These are phyloP conservation scores for Montipora efflorescens DNA, from an alignment of 64 coral and sea anemone species.

Conservation along the genomic window DNA sequence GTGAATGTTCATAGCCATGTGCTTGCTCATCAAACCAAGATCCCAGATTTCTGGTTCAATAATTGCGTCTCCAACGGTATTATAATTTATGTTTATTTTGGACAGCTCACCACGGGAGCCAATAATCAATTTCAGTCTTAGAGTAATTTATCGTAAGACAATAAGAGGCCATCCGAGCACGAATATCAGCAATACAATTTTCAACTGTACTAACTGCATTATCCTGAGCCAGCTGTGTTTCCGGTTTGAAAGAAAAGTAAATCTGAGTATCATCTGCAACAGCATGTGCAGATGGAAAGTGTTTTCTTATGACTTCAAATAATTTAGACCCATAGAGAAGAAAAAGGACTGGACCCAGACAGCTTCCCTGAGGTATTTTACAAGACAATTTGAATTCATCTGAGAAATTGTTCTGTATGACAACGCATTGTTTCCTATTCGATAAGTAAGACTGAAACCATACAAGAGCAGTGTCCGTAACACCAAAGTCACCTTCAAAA, in stretches of 20 bases:
- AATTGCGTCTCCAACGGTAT: not conserved
- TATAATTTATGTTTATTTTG: conserved; percentile 3
- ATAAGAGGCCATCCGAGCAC: not conserved
- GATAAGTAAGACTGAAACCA: conserved; percentile 37
- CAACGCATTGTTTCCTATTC: not conserved
- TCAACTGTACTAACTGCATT: not conserved
- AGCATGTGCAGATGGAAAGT: too few relatives aligned
- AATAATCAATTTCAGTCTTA: conserved; percentile 10
- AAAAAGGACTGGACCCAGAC: not conserved
- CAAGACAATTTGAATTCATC: not conserved
- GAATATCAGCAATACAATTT: too few relatives aligned
- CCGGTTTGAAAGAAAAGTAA: not conserved
- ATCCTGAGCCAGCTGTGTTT: not conserved
- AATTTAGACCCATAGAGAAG: too few relatives aligned
- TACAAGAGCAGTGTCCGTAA: not conserved
- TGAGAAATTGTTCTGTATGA: not conserved
- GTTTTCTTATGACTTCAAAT: too few relatives aligned
- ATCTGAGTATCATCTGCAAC: too few relatives aligned
- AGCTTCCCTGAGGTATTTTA: not conserved
- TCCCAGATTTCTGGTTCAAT: too few relatives aligned
- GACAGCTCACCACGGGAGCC: not conserved
- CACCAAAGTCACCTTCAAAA: not conserved
- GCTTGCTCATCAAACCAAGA: too few relatives aligned
- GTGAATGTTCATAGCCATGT: too few relatives aligned
- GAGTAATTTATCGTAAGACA: not conserved